Percentiles rank a stretch among this genome's conserved stretches.
Conservation (phyloP, 2,797 vertebrate genomes). For the Hippopotamyrus pictus region DNA sequence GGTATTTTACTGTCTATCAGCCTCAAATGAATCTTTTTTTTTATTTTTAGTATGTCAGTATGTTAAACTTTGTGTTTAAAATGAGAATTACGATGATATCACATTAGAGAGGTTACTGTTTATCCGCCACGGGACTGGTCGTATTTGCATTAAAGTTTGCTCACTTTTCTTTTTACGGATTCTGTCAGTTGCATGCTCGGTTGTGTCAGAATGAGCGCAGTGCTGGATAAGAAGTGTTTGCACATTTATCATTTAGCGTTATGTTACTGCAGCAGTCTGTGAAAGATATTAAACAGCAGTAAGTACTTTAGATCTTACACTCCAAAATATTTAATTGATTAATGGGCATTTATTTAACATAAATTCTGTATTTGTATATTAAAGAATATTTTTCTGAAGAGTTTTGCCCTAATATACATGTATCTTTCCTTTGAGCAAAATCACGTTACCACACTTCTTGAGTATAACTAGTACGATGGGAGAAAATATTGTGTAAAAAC, state of each 20-base stretch:
- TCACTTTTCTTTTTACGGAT: background rate
- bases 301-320: background rate
- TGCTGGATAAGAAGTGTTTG: background rate
- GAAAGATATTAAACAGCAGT: background rate
- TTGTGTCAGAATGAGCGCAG: background rate
- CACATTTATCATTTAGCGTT: background rate
- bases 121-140: slow-evolving; percentile 16
- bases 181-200: background rate
- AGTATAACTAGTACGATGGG: background rate
- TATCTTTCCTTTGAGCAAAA: background rate
- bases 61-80: slow-evolving; percentile 10
- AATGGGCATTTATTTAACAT: background rate
- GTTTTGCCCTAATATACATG: background rate
- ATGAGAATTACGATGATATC: slow-evolving; percentile 4
- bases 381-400: background rate
- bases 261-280: background rate
- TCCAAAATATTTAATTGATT: background rate
- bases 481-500: background rate
- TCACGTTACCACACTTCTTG: background rate
- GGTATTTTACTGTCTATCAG: background rate
- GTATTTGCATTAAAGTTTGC: background rate
- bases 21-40: slow-evolving; percentile 18
- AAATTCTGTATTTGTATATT: slow-evolving; percentile 1
- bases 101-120: slow-evolving; percentile 1
- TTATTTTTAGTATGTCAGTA: slow-evolving; percentile 16